Conservation (phyloP, 2,888 invertebrate genomes). For the Archips xylosteana region DNA sequence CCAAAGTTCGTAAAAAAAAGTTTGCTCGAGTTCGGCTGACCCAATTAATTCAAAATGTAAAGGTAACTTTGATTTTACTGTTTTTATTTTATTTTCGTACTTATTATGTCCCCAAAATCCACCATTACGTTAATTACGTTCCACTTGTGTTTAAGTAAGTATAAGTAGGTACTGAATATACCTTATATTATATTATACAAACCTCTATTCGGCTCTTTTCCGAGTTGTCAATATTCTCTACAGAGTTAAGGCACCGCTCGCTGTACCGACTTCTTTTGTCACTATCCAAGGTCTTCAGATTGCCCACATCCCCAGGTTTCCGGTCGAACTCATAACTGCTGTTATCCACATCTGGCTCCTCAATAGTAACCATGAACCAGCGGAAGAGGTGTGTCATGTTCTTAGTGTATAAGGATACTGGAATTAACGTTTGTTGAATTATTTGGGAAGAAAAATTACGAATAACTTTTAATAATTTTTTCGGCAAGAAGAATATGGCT, state of each 20-base stretch:
- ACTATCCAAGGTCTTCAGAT: constrained; percentile 68
- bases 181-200: constrained; percentile 27
- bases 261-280: constrained; percentile 67
- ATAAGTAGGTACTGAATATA: too few species aligned
- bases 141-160: too few species aligned
- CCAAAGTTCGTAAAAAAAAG: too few species aligned
- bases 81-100: too few species aligned
- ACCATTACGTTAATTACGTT: too few species aligned
- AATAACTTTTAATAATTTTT: too few species aligned
- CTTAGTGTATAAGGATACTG: constrained; percentile 63
- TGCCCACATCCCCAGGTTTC: constrained; percentile 64
- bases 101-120: too few species aligned
- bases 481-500: too few species aligned
- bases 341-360: constrained; percentile 71
- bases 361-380: constrained; percentile 79
- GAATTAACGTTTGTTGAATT: constrained; percentile 15
- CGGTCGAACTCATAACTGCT: constrained; percentile 55
- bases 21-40: too few species aligned
- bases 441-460: not conserved
- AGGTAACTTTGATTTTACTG: too few species aligned
- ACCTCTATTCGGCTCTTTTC: constrained; percentile 70
- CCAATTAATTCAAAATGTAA: too few species aligned
- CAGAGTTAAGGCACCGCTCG: constrained; percentile 70
- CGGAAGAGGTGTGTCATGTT: constrained; percentile 61
- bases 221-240: constrained; percentile 73